Conservation (phyloP, 2,888 invertebrate genomes). For the Ditula angustiorana region DNA sequence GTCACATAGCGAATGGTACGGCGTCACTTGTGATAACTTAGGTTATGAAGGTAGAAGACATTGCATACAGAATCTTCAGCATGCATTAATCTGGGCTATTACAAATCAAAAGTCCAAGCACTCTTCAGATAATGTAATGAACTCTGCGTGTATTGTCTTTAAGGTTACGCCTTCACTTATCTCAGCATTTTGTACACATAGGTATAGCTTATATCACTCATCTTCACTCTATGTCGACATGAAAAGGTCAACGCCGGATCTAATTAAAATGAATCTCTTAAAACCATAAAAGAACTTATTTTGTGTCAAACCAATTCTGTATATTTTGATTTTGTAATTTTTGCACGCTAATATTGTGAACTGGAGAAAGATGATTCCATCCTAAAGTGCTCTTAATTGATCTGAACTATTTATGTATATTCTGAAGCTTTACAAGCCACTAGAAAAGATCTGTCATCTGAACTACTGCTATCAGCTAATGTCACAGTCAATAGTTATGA, state of each 20-base stretch:
- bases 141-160: not conserved
- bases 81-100: not conserved
- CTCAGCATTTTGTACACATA: conserved; percentile 16
- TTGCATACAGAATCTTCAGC: not conserved
- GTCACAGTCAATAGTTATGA: conserved; percentile 76
- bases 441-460: conserved; percentile 54
- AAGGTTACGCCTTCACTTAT: conserved; percentile 5
- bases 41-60: not conserved
- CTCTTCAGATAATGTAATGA: not conserved
- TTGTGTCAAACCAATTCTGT: conserved; percentile 64
- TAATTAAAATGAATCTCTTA: conserved; percentile 25
- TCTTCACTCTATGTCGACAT: not conserved
- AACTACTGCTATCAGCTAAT: conserved; percentile 64
- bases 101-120: not conserved
- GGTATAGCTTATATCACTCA: not conserved
- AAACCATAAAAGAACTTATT: conserved; percentile 1
- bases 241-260: not conserved
- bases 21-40: not conserved
- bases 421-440: conserved; percentile 59
- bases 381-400: conserved; percentile 82
- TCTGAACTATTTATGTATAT: conserved; percentile 75
- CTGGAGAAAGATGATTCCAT: conserved; percentile 80
- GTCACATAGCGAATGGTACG: not conserved
- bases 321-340: conserved; percentile 62
- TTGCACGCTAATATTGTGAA: conserved; percentile 67